phyloP scores from a whole-genome alignment of 2,888 invertebrate species.

The Diabrotica balteata region DNA sequence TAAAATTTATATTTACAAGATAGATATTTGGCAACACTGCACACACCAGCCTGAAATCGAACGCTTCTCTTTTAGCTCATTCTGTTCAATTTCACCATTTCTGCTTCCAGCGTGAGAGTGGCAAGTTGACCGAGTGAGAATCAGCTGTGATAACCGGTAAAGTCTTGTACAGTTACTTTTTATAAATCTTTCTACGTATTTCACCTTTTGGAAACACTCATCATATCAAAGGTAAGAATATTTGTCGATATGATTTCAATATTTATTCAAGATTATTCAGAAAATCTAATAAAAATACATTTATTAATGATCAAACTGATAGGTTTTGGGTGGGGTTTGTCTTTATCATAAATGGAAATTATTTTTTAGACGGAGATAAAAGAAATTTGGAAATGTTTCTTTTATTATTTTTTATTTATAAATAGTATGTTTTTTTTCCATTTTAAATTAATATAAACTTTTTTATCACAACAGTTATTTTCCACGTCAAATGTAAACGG shows the following conservation, averaged over 20 bases:
- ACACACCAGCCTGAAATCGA: constrained; percentile 22
- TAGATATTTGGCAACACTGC: constrained; percentile 19
- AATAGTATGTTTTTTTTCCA: neutral
- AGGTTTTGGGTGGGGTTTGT: constrained; percentile 16
- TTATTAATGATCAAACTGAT: neutral
- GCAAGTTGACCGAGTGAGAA: constrained; percentile 23
- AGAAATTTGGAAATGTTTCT: constrained; percentile 6
- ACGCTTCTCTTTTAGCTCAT: constrained; percentile 24
- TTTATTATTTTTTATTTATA: constrained; percentile 1
- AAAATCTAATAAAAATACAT: neutral
- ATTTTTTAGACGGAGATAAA: neutral
- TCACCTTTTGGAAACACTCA: constrained; percentile 13
- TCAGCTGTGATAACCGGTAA: constrained; percentile 38
- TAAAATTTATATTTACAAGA: no score
- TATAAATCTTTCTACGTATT: constrained; percentile 19
- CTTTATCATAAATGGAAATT: constrained; percentile 9
- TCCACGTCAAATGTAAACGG: no score
- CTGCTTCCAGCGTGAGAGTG: constrained; percentile 23
- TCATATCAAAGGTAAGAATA: constrained; percentile 35
- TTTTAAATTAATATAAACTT: no score
- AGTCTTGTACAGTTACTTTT: constrained; percentile 36
- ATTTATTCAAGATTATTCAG: neutral
- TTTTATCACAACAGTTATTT: no score
- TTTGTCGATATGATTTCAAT: constrained; percentile 9
- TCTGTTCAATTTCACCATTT: constrained; percentile 31